phyloP scores from a whole-genome alignment of 2,113 vertebrate genomes.

The Malurus alboscapulatus region DNA sequence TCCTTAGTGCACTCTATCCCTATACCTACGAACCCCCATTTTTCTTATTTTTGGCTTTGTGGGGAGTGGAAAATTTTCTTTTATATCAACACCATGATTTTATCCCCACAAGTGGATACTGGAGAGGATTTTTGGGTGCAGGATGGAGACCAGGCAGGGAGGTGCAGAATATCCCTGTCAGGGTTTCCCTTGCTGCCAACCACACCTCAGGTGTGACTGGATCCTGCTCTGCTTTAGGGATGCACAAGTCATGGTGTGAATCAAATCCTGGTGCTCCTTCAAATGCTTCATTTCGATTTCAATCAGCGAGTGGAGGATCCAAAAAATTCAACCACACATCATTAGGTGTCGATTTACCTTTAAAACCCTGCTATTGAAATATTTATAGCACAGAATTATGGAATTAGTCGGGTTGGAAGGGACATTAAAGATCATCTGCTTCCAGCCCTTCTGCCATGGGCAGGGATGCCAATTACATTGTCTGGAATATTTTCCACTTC shows the following conservation, averaged over 20 bases:
- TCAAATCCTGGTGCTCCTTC: neutral
- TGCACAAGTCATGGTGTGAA: neutral
- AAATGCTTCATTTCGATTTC: neutral
- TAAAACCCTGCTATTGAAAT: neutral
- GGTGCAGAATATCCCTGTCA: neutral
- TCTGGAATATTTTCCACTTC: neutral
- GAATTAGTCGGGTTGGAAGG: neutral
- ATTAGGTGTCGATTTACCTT: neutral
- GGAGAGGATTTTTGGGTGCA: neutral
- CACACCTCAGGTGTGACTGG: neutral
- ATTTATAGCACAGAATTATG: neutral
- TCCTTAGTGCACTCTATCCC: neutral
- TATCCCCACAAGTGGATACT: neutral
- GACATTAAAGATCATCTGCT: neutral
- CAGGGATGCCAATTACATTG: neutral
- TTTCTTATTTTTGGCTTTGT: neutral
- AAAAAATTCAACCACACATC: neutral
- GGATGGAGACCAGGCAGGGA: neutral
- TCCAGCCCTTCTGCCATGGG: neutral
- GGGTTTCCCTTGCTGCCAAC: neutral
- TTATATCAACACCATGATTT: neutral
- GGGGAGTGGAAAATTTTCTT: neutral
- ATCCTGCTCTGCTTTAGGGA: neutral
- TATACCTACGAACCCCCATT: neutral
- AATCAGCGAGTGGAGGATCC: neutral